A percentile compares a stretch with the other conserved stretches of the same genome.
These are phyloP conservation scores for Macrotus californicus DNA, from an alignment of 2,113 vertebrate species.

Conservation along the genomic window DNA sequence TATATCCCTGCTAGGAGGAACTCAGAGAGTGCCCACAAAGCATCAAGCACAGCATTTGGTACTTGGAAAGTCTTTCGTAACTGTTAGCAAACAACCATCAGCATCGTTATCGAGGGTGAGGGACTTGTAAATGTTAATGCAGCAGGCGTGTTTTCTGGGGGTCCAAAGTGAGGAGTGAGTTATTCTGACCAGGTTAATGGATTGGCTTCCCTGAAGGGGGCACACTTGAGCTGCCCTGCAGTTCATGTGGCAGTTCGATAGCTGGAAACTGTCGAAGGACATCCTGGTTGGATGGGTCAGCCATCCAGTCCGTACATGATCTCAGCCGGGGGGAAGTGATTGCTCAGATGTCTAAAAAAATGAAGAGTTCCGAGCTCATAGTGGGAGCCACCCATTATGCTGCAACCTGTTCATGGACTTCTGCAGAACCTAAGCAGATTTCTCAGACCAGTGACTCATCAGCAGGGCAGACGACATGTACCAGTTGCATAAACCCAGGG, in stretches of 20 bases:
- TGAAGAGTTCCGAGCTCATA: not conserved
- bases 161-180: not conserved
- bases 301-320: not conserved
- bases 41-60: not conserved
- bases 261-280: not conserved
- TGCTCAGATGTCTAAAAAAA: not conserved
- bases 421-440: not conserved
- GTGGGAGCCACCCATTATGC: not conserved
- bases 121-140: not conserved
- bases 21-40: not conserved
- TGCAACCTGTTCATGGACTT: not conserved
- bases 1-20: not conserved
- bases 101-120: not conserved
- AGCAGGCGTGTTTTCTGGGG: not conserved
- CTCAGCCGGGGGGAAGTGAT: not conserved
- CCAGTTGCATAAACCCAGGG: constrained; percentile 47
- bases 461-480: constrained; percentile 7
- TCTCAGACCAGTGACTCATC: constrained; percentile 39
- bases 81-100: not conserved
- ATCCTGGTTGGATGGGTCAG: not conserved
- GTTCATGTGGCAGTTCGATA: not conserved
- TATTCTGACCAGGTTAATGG: not conserved
- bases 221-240: not conserved
- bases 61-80: not conserved
- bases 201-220: not conserved